Evolutionary conservation across 2,888 invertebrate genomes (phyloP).

Genomic region (Timema podura): DNA sequence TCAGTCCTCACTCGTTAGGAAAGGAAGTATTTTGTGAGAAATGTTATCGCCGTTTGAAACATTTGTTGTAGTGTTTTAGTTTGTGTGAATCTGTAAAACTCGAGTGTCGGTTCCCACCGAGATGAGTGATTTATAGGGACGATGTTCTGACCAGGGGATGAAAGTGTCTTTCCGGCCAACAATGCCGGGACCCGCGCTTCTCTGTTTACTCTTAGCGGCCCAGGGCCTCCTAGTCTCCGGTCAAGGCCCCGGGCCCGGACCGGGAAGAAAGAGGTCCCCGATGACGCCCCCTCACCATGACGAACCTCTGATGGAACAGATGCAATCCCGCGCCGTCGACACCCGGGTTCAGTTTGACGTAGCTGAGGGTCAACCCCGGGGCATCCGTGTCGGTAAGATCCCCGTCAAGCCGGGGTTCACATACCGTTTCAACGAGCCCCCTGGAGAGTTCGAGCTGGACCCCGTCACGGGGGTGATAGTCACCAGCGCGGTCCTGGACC

Average conservation of each 20-base stretch:
- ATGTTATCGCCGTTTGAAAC: too few relatives aligned
- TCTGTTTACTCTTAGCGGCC: conserved; percentile 35
- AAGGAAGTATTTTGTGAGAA: too few relatives aligned
- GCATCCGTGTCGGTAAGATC: conserved; percentile 81
- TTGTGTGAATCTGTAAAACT: too few relatives aligned
- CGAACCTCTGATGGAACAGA: conserved; percentile 39
- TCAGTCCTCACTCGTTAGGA: too few relatives aligned
- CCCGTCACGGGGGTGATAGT: conserved; percentile 78
- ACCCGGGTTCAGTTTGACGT: conserved; percentile 83
- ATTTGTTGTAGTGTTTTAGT: too few relatives aligned
- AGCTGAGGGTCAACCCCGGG: conserved; percentile 77
- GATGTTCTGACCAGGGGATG: too few relatives aligned
- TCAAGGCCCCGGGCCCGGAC: conserved; percentile 10
- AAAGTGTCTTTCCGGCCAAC: too few relatives aligned
- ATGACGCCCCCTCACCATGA: not conserved
- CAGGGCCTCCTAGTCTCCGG: conserved; percentile 25
- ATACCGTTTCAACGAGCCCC: conserved; percentile 89
- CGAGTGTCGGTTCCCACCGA: too few relatives aligned
- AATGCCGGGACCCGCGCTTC: conserved; percentile 9
- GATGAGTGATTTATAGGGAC: too few relatives aligned
- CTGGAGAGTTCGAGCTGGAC: conserved; percentile 80
- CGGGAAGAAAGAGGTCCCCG: not conserved
- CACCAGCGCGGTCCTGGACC: conserved; percentile 76
- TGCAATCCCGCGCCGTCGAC: conserved; percentile 86
- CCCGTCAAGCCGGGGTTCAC: conserved; percentile 83